Conservation (phyloP, 1,140 invertebrate species). For the roundworm (Caenorhabditis elegans) region WBcel235 BX284604.4:4005501-4006000, state of each 20-base stretch:
- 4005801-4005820: constrained; percentile 17
- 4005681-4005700: not conserved
- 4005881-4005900: not conserved
- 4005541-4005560: constrained; percentile 5
- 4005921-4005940: not conserved
- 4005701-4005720: no score
- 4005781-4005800: not conserved
- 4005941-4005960: not conserved
- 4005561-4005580: not conserved
- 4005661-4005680: not conserved
- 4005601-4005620: not conserved
- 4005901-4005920: constrained; percentile 10
- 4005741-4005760: constrained; percentile 20
- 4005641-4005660: constrained; percentile 12
- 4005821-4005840: not conserved
- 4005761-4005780: not conserved
- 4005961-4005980: not conserved
- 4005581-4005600: constrained; percentile 1
- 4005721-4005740: not conserved
- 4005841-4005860: not conserved
- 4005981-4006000: no score
- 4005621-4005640: constrained; percentile 9
- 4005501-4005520: no score
- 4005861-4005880: not conserved
- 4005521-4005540: no score